Evolutionary conservation across 2,113 vertebrate species (phyloP).

Genomic region (Cyanoderma ruficeps): DNA sequence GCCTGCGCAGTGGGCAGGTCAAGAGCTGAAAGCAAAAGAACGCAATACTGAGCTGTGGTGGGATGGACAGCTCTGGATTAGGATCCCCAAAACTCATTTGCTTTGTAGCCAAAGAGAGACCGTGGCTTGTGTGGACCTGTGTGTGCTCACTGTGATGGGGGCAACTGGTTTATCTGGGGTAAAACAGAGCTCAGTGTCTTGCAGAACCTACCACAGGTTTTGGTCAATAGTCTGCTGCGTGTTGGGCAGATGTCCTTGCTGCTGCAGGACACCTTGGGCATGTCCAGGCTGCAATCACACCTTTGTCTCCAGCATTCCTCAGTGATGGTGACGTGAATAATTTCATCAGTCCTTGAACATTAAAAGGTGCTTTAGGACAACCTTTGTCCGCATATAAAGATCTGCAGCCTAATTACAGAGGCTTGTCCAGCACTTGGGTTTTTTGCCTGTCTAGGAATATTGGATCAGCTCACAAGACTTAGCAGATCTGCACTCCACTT

Average conservation of each 20-base stretch:
- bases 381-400: background rate
- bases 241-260: background rate
- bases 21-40: background rate
- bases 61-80: background rate
- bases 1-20: rapidly evolving
- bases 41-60: background rate
- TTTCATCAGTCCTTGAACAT: background rate
- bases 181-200: background rate
- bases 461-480: background rate
- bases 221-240: background rate
- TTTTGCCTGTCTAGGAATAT: background rate
- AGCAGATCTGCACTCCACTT: background rate
- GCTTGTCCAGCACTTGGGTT: background rate
- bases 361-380: background rate
- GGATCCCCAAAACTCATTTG: background rate
- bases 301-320: background rate
- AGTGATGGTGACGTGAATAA: background rate
- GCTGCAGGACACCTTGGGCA: background rate
- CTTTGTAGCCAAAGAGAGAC: background rate
- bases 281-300: background rate
- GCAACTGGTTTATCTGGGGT: background rate
- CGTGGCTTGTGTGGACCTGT: rapidly evolving
- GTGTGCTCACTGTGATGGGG: rapidly evolving
- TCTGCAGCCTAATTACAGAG: background rate
- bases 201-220: background rate